phyloP scores from a whole-genome alignment of 2,113 vertebrate genomes.

The Todiramphus chloris region DNA sequence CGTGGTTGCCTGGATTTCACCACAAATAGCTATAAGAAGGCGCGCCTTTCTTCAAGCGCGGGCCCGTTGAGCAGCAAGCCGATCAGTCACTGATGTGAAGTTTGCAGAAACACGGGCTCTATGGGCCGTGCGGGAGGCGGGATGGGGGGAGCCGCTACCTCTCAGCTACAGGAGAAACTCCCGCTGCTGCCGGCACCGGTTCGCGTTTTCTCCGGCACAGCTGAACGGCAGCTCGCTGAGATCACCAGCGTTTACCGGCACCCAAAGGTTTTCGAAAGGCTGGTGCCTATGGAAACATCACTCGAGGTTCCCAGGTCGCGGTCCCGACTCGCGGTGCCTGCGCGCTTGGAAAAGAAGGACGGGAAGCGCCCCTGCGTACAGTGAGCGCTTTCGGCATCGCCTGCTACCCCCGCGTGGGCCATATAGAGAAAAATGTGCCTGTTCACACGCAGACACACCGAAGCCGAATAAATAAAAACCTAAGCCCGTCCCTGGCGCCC shows the following conservation, averaged over 20 bases:
- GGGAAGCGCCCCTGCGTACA: not conserved
- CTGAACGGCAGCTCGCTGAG: not conserved
- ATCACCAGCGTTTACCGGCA: not conserved
- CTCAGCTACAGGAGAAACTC: not conserved
- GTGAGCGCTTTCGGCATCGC: not conserved
- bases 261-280: not conserved
- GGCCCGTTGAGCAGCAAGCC: not conserved
- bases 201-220: not conserved
- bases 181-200: not conserved
- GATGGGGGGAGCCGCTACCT: not conserved
- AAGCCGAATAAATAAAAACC: not conserved
- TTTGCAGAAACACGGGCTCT: not conserved
- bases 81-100: not conserved
- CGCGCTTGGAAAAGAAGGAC: not conserved
- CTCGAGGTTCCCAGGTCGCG: not conserved
- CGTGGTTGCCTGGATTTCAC: not conserved
- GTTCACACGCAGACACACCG: not conserved
- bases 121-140: not conserved
- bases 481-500: too few relatives aligned
- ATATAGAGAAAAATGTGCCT: not conserved
- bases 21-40: fast-evolving
- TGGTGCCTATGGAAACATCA: not conserved
- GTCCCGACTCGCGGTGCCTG: not conserved
- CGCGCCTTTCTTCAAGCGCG: not conserved
- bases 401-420: not conserved